Base-by-base conservation (phyloP, 2,888 invertebrate genomes). In the Brenthis daphne region DNA sequence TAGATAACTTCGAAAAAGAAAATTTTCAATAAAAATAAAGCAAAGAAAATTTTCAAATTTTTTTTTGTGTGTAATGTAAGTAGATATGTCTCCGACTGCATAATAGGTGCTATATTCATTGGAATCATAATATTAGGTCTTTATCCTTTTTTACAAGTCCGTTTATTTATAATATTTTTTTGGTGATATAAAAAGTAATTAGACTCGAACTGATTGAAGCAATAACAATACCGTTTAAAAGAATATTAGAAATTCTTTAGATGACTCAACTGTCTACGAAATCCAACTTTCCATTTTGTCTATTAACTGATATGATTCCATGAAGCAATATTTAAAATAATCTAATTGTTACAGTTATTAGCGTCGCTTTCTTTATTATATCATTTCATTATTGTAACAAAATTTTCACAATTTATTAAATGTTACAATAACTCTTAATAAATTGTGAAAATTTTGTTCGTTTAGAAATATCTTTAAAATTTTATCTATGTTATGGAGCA, bases 241-340 rank as follows among this genome's bases (percentile, higher is more conserved):
- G 37, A 60, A 50, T 29, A 33, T 29, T 60, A 29, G n/a, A 50
- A 57, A 57, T 29, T 51, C 14, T 13, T 37, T 14, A 65, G 37
- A 57, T 24, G 43, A 6, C n/a, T 58, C 20, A 16, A 54, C 55
- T 48, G 29, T 54, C 54, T 47, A 48, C 33, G 43, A 67, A 67
- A 48, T 60, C 14, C 20, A 55, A 60, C 47, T 67, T 67, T 67
- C 66, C 29, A 67, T 53, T 67, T 67, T 47, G 50, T 53, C 11
- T 51, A 55, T 61, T 63, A 24, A 64, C 51, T 33, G 56, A 43
- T 64, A 63, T 63, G 53, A 63, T 63, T 54, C 29, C 33, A 37
- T 54, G 53, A 47, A 58, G 58, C 54, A 24, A 53, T 43, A 43
- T 63, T 60, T 60, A 14, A 48, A 55, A 37, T 16, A 14, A 37